These are phyloP conservation scores for Delia radicum DNA, from an alignment of 1,140 invertebrate species.

Conservation along the genomic window DNA sequence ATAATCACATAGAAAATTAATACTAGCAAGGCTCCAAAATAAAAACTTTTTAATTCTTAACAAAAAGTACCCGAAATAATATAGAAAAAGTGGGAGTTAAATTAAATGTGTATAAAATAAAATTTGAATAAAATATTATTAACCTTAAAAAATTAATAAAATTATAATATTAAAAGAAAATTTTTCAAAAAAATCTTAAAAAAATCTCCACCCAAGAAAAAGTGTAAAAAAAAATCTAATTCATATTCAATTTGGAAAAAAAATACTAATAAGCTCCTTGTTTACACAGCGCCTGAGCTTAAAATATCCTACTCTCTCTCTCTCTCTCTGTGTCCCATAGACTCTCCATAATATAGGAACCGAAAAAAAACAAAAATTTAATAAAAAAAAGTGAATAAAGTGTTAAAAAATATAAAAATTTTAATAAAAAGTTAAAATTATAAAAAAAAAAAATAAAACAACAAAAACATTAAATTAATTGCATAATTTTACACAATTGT, in stretches of 20 bases:
- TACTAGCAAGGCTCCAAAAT: too few species aligned
- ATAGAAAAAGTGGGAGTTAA: too few species aligned
- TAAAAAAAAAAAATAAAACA: neutral
- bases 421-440: neutral
- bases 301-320: neutral
- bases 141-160: neutral
- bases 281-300: neutral
- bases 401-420: neutral
- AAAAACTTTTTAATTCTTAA: too few species aligned
- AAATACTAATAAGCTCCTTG: neutral
- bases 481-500: neutral
- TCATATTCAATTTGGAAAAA: neutral
- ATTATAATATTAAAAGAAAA: neutral
- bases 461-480: neutral
- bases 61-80: too few species aligned
- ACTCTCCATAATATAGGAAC: too few species aligned
- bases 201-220: conserved; percentile 17
- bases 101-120: neutral
- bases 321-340: too few species aligned
- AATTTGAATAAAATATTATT: neutral
- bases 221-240: neutral
- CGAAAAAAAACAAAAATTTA: neutral
- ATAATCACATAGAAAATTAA: too few species aligned
- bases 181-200: neutral
- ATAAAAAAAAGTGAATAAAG: neutral